A percentile compares a stretch with the other conserved stretches of the same genome.
Conservation (phyloP, 2,797 vertebrate genomes). For the Peromyscus eremicus region DNA sequence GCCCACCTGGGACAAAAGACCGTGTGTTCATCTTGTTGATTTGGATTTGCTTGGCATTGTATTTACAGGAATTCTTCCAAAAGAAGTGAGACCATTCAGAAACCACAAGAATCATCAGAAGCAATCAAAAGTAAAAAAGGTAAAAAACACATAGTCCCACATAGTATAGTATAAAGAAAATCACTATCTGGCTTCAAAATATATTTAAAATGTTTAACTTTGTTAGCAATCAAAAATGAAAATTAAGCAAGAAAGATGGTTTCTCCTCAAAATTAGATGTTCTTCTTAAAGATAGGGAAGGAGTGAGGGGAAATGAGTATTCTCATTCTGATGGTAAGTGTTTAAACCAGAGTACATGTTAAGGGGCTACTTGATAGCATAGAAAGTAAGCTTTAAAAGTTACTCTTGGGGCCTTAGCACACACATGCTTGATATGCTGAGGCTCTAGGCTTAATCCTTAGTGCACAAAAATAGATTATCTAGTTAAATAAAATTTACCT, state of each 20-base stretch:
- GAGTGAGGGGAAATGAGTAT: not conserved
- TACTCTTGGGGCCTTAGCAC: not conserved
- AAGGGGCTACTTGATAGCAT: not conserved
- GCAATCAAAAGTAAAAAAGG: conserved; percentile 81
- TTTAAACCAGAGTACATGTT: not conserved
- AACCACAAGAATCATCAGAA: conserved; percentile 71
- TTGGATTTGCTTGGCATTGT: conserved; percentile 76
- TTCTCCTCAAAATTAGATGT: not conserved
- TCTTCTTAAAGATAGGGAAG: not conserved
- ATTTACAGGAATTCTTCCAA: conserved; percentile 85
- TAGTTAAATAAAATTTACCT: not conserved
- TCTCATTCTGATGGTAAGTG: not conserved
- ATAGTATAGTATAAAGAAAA: conserved; percentile 36
- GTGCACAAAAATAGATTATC: not conserved
- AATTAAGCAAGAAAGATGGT: not conserved
- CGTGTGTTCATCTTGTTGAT: conserved; percentile 73
- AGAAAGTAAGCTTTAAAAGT: not conserved
- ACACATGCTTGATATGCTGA: not conserved
- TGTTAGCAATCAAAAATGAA: conserved; percentile 36
- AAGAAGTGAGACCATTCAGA: conserved; percentile 70
- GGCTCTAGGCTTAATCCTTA: not conserved
- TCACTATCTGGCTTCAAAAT: not conserved
- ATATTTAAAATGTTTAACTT: not conserved
- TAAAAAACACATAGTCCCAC: conserved; percentile 77
- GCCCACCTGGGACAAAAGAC: not conserved